Evolutionary conservation across 2,888 invertebrate species (phyloP).

Genomic region (Chrysolina oricalcia): DNA sequence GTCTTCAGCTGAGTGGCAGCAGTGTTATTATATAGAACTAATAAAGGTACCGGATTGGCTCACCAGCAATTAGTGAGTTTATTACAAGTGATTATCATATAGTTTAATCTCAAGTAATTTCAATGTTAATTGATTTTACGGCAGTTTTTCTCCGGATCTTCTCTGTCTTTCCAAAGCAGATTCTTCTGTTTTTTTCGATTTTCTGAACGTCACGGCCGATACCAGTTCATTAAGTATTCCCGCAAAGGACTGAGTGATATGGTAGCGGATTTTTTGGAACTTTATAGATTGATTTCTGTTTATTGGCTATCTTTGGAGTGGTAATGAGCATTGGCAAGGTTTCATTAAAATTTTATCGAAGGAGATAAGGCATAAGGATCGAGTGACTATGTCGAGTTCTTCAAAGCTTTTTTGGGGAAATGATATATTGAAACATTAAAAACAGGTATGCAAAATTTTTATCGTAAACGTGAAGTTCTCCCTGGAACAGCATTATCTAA

Average conservation of each 20-base stretch:
- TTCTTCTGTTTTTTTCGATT: conserved; percentile 13
- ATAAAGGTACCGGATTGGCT: conserved; percentile 68
- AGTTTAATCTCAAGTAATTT: conserved; percentile 70
- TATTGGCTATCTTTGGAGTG: not conserved
- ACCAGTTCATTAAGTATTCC: conserved; percentile 29
- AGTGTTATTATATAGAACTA: conserved; percentile 68
- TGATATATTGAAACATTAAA: conserved; percentile 17
- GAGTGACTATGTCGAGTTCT: not conserved
- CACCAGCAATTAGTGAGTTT: conserved; percentile 70
- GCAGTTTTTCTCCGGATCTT: conserved; percentile 30
- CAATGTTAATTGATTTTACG: conserved; percentile 70
- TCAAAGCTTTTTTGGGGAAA: not conserved
- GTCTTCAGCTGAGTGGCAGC: conserved; percentile 48
- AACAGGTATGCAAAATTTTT: not conserved
- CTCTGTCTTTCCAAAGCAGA: conserved; percentile 29
- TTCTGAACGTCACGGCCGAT: conserved; percentile 3
- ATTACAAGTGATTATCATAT: conserved; percentile 70
- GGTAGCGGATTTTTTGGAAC: conserved; percentile 4
- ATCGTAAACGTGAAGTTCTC: not conserved
- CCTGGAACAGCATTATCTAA: not conserved
- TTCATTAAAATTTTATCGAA: conserved; percentile 15
- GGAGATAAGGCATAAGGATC: conserved; percentile 1
- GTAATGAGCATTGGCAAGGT: not conserved
- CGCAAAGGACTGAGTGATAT: conserved; percentile 22
- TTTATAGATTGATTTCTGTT: conserved; percentile 20